Base-by-base conservation (phyloP, 2,113 vertebrate species). In the Chunga burmeisteri region DNA sequence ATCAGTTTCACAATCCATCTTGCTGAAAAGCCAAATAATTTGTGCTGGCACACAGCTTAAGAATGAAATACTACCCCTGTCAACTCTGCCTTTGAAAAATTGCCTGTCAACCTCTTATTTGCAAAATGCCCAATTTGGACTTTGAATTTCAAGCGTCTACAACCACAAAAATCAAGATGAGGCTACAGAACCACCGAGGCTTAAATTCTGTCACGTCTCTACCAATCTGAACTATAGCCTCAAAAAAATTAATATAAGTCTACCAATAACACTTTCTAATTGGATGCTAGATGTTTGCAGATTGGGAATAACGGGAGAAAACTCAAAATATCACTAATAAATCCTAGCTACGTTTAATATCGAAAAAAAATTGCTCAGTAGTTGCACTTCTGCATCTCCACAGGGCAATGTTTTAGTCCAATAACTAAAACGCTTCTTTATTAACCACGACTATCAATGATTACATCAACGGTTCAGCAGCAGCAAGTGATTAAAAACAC, bases 131-230 rank as follows among this genome's bases (percentile, higher is more conserved):
- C 32, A 2, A 15, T 29, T 67, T 66, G 23, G 42, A 22, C 25
- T 52, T 55, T 26, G 14, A 80, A 67, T 47, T 23, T 7, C 20
- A 86, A 80, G 58, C 14, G 6, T 68, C 70, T 62, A 42, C 11
- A 80, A n/a, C 9, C 3, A 79, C 10, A 61, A 36, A 77, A 83
- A 56, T 22, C 27, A 80, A 63, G 26, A 53, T 1, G 3, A 22
- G 16, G 30, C 13, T 42, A 65, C n/a, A 56, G 16, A 79, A 56
- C 44, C 32, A 59, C 26, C 7, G 4, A 79, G 21, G 26, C 19
- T 74, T 78, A 22, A 74, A 46, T 50, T 58, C 4, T 8, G 3
- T 26, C 36, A 32, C 0, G 0, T 11, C 14, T 59, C 29, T 52
- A 75, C 4, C 26, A 36, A 44, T 21, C 12, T 47, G 36, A 67